Evolutionary conservation across 2,888 invertebrate genomes (phyloP).

Genomic region (Exephanes ischioxanthus): DNA sequence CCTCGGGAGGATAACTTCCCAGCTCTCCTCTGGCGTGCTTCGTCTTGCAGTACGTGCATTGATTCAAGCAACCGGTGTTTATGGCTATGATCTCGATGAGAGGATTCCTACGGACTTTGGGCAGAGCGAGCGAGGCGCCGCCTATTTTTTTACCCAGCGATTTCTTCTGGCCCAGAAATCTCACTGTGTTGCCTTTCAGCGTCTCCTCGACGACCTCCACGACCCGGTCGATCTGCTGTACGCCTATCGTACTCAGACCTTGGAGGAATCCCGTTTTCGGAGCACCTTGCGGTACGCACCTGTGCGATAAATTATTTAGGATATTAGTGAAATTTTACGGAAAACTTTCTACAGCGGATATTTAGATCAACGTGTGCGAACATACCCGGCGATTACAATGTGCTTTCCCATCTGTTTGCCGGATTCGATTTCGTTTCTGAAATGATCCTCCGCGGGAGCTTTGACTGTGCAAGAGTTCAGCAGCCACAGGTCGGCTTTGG

Average conservation of each 20-base stretch:
- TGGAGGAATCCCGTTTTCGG: slow-evolving; percentile 90
- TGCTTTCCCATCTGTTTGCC: slow-evolving; percentile 91
- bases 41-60: slow-evolving; percentile 99
- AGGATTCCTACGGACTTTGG: slow-evolving; percentile 98
- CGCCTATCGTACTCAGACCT: slow-evolving; percentile 97
- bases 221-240: slow-evolving; percentile 98
- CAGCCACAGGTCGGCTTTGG: slow-evolving; percentile 96
- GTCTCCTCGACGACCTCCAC: slow-evolving; percentile 99
- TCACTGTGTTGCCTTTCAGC: slow-evolving; percentile 93
- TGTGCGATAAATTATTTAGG: slow-evolving; percentile 50
- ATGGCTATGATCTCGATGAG: slow-evolving; percentile 98
- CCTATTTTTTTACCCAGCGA: slow-evolving; percentile 92
- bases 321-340: not conserved
- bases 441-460: slow-evolving; percentile 98
- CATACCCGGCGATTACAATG: slow-evolving; percentile 95
- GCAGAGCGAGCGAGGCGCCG: slow-evolving; percentile 94
- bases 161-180: slow-evolving; percentile 93
- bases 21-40: slow-evolving; percentile 98
- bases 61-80: slow-evolving; percentile 98
- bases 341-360: slow-evolving; percentile 6
- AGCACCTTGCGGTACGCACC: slow-evolving; percentile 97
- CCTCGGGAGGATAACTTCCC: slow-evolving; percentile 96
- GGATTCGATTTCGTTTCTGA: slow-evolving; percentile 94
- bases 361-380: not conserved
- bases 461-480: slow-evolving; percentile 99